Evolutionary conservation across 1,140 invertebrate species (phyloP), one percentile per base, ranked within the genome.

Genomic region (Heliconius hewitsoni): DNA sequence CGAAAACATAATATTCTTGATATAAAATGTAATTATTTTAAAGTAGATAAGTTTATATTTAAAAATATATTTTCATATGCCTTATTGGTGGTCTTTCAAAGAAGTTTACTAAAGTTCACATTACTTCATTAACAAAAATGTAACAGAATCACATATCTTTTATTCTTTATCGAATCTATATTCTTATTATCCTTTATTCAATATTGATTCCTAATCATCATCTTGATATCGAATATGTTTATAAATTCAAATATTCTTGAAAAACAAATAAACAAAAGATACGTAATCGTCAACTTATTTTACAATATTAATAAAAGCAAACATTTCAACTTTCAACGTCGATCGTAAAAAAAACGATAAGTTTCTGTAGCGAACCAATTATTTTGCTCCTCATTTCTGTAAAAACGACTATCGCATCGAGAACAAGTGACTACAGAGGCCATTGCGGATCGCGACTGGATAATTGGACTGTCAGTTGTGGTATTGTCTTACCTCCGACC

Each of bases 401-500:
- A 82, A 84, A 84, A 84, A 81, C 76, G 79, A 84, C 60, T 30
- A 52, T 81, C 80, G 74, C 80, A 78, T 81, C 80, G 77, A n/a
- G 73, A 82, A 71, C 81, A 80, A n/a, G n/a, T n/a, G 82, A 42
- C 30, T 42, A 72, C 30, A 72, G 34, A 77, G 27, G n/a, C 46
- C 27, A 50, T 72, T 77, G 76, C 70, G 70, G 70, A 55, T 77
- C 70, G 70, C 76, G 76, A 71, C 70, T 80, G 79, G 70, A 78
- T 82, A 80, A 84, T 84, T 84, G 80, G 70, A 84, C 73, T 82
- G 80, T 84, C 82, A 84, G 80, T 77, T 78, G 82, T 55, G 80
- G 82, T 84, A 46, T 81, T 77, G 76, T 77, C 79, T 81, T 81
- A 81, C 76, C 75, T 77, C 46, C 46, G 46, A 74, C 30, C 72